Percentiles rank a stretch among this genome's conserved stretches.
These are phyloP conservation scores for Ptychobarbus kaznakovi DNA, from an alignment of 2,797 vertebrate genomes.

Conservation along the genomic window DNA sequence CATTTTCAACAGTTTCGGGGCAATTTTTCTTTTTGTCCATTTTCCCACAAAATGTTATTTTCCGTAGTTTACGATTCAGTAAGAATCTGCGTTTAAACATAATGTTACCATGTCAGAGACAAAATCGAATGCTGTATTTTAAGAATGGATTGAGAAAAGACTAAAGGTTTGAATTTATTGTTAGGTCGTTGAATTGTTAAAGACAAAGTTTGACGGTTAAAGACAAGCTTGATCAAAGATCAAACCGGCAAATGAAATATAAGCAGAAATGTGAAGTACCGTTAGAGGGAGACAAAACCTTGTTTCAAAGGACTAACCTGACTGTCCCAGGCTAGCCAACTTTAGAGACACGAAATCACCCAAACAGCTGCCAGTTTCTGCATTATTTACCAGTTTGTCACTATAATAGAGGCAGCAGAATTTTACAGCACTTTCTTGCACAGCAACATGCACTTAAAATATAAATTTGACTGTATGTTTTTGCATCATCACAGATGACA, in stretches of 20 bases:
- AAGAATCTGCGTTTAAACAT: background rate
- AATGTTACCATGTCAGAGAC: background rate
- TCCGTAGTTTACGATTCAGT: background rate
- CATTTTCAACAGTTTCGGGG: background rate
- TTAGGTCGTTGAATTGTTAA: background rate
- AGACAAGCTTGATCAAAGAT: background rate
- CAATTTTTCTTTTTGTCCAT: background rate
- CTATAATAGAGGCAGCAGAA: background rate
- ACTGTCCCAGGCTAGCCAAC: background rate
- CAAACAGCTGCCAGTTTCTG: background rate
- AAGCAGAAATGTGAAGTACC: background rate
- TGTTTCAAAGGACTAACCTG: background rate
- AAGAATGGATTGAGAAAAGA: background rate
- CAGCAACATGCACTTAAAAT: background rate
- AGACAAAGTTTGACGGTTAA: background rate
- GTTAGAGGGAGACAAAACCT: constrained; percentile 25
- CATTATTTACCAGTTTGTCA: background rate
- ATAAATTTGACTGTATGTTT: background rate
- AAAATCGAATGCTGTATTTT: background rate
- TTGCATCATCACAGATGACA: background rate
- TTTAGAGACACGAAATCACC: background rate
- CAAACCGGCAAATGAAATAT: background rate
- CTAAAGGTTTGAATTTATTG: background rate
- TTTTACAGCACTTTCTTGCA: background rate
- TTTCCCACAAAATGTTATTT: background rate